Evolutionary conservation across 2,797 vertebrate species (phyloP), one percentile per base, ranked within the genome.

Genomic region (Cossypha heuglini): DNA sequence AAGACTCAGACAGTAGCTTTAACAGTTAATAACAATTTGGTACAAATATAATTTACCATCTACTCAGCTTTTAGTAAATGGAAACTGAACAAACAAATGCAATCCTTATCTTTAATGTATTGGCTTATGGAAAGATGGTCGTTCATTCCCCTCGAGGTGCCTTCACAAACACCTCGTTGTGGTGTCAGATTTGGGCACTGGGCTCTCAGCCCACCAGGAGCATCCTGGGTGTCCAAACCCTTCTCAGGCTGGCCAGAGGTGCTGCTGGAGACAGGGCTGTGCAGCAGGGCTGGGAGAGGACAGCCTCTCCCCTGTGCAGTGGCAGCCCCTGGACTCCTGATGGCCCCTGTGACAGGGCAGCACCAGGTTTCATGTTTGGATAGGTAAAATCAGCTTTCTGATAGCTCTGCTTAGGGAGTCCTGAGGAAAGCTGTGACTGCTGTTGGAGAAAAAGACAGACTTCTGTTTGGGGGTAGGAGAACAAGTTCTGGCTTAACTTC

Each of bases 121-220:
- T 54, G 31, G 6, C 21, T 86, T 38, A 40, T 25, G 25, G 37
- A 31, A 19, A 57, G 45, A 29, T 26, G 12, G 5, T 13, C 16
- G 7, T 52, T 72, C 6, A 5, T 57, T 61, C 46, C 38, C 24
- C 26, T 67, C 17, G 10, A 45, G 35, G 35, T 7, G 46, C 11
- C 24, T 64, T 57, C 45, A 29, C 9, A 21, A 12, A 29, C 33
- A 4, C 4, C 14, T 64, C 0, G 0, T 2, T 37, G 69, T 8
- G 46, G 14, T 28, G 14, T 14, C 8, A 42, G 26, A 3, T 16
- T 40, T 35, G 51, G 21, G 3, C 25, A 4, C 3, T 7, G 28
- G 4, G 5, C 38, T 26, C 45, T 73, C 22, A 16, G 3, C 46
- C 24, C 38, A 4, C 6, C 40, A 3, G 16, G 16, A 48, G 29